A percentile compares a stretch with the other conserved stretches of the same genome.
Conservation (phyloP, 2,888 invertebrate genomes). For the Drosophila subsilvestris region DNA sequence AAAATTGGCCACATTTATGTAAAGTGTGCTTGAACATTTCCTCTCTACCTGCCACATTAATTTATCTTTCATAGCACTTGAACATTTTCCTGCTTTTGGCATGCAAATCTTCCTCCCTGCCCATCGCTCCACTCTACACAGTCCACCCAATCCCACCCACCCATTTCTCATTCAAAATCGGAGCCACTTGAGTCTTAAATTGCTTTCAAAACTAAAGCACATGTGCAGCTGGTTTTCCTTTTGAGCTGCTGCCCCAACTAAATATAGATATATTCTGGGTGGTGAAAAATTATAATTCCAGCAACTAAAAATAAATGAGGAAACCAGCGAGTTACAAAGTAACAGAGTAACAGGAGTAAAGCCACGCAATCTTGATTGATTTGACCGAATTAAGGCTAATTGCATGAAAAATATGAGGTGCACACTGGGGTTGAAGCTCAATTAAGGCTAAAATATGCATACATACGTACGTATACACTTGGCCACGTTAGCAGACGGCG, state of each 20-base stretch:
- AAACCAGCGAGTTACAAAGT: conserved; percentile 18
- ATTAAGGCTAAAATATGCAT: conserved; percentile 40
- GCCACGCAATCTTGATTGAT: conserved; percentile 70
- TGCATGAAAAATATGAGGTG: conserved; percentile 75
- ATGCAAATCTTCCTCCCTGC: conserved; percentile 48
- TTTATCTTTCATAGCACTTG: conserved; percentile 42
- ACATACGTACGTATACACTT: conserved; percentile 6
- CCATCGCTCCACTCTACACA: conserved; percentile 8
- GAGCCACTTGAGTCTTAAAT: conserved; percentile 54
- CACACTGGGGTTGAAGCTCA: conserved; percentile 55
- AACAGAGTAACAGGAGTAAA: conserved; percentile 19
- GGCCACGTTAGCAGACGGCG: conserved; percentile 9
- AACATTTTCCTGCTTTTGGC: conserved; percentile 53
- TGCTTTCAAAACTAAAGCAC: conserved; percentile 53
- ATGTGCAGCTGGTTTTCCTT: conserved; percentile 4
- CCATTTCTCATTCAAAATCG: conserved; percentile 57
- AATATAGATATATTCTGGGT: conserved; percentile 39
- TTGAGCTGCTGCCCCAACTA: conserved; percentile 25
- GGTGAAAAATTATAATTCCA: conserved; percentile 32
- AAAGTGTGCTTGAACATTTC: conserved; percentile 57
- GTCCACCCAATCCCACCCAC: conserved; percentile 45
- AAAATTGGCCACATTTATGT: conserved; percentile 63
- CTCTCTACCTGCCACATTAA: conserved; percentile 55
- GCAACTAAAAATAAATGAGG: conserved; percentile 46
- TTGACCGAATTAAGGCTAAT: conserved; percentile 74